These are phyloP conservation scores for Smutsia temminckii DNA, from an alignment of 2,797 vertebrate genomes.

Conservation along the genomic window DNA sequence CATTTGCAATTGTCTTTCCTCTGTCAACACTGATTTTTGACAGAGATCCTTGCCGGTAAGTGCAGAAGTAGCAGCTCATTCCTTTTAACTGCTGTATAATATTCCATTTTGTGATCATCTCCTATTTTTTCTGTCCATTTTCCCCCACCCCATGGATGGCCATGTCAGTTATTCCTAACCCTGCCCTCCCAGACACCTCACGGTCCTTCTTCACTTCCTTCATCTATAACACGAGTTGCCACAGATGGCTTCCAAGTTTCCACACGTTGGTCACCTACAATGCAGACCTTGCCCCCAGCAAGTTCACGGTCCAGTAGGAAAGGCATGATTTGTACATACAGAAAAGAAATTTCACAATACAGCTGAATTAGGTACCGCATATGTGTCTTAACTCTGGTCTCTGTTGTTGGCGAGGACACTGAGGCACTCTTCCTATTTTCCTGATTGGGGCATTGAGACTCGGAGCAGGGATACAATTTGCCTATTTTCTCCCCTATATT, in stretches of 20 bases:
- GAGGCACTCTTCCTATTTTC: not conserved
- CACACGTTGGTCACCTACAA: not conserved
- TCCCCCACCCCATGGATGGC: too few relatives aligned
- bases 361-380: not conserved
- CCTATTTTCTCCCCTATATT: fast-evolving
- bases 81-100: not conserved
- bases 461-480: not conserved
- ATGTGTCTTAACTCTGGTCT: not conserved
- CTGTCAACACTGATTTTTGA: not conserved
- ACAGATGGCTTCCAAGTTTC: not conserved
- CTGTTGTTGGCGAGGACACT: not conserved
- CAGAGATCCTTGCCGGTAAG: not conserved
- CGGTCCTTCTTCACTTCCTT: not conserved
- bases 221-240: not conserved
- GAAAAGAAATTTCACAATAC: not conserved
- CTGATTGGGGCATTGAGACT: not conserved
- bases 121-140: not conserved
- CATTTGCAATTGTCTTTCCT: not conserved
- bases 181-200: not conserved
- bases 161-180: not conserved
- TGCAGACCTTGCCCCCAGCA: not conserved
- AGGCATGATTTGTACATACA: not conserved
- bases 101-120: not conserved
- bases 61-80: too few relatives aligned
- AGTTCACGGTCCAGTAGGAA: not conserved